Base-by-base conservation (phyloP, 1,140 invertebrate genomes). In the Drosophila subobscura region DNA sequence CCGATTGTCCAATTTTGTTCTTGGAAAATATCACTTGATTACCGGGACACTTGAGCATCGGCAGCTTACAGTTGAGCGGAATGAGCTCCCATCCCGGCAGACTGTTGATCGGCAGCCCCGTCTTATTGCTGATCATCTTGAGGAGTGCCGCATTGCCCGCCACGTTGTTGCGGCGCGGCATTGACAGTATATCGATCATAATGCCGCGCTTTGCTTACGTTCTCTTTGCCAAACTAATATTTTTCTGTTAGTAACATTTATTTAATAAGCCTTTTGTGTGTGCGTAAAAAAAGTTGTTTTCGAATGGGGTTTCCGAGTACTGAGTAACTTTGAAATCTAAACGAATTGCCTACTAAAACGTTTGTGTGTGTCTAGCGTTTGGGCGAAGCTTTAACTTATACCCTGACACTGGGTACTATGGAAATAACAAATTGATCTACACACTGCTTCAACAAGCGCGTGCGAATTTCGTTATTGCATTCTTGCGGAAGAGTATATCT, bases 1-100 rank as follows among this genome's bases (percentile, higher is more conserved):
- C 90, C 64, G 74, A 64, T 56, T 90, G 65, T 29, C 90, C 90
- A 3, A 91, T 89, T 60, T 90, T 91, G 44, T 90, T 85, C 41
- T 81, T 91, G 7, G 90, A 77, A 64, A 91, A 91, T 50, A 91
- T 90, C 10, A 91, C 89, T 45, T 91, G 79, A 61, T 91, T 89
- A 0, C 70, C 85, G 0, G 90, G 90, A 64, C 83, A 91, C 46
- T 91, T 90, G 2, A 91, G 74, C 90, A 91, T 91, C 14, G 91
- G 89, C 22, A 91, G 66, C 44, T 91, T 91, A 59, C 71, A 77
- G 56, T 89, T 83, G 0, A 91, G 65, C 5, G 90, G 90, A 42
- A 91, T 90, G 3, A 76, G 52, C 25, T 91, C 90, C 90, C 90
- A 91, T 2, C 90, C 90, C 0, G 90, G 90, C 20, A 91, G 63